Evolutionary conservation across 2,888 invertebrate genomes (phyloP).

Genomic region (Pollenia angustigena): DNA sequence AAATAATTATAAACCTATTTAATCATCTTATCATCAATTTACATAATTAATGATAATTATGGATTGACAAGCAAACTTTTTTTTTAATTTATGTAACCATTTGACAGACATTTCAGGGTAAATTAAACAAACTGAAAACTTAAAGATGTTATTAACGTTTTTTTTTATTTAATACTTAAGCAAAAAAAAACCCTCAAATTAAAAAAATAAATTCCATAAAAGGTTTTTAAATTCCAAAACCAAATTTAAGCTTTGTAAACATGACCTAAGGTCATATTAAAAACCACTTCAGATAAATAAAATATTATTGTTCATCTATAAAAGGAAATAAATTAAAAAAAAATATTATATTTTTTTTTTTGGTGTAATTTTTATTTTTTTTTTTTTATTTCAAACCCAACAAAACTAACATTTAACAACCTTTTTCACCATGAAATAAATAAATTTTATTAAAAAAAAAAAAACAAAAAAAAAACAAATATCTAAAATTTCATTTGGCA

Average conservation of each 20-base stretch:
- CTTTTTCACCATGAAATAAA: constrained; percentile 53
- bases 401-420: constrained; percentile 54
- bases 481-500: constrained; percentile 46
- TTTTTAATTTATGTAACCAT: constrained; percentile 32
- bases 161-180: neutral
- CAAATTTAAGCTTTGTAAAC: constrained; percentile 1
- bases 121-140: constrained; percentile 44
- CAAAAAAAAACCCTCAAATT: neutral
- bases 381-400: constrained; percentile 8
- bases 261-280: constrained; percentile 49
- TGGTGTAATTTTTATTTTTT: neutral
- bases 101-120: constrained; percentile 26
- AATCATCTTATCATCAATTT: constrained; percentile 15
- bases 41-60: constrained; percentile 27
- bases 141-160: neutral
- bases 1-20: neutral
- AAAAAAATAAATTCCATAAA: neutral
- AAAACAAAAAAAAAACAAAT: constrained; percentile 30
- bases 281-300: constrained; percentile 13
- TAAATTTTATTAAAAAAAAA: constrained; percentile 42
- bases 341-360: constrained; percentile 42
- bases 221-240: neutral
- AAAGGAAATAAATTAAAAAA: constrained; percentile 54
- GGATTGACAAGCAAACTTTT: constrained; percentile 23
- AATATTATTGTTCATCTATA: neutral